Evolutionary conservation across 2,888 invertebrate species (phyloP).

Genomic region (Tachystola acroxantha): DNA sequence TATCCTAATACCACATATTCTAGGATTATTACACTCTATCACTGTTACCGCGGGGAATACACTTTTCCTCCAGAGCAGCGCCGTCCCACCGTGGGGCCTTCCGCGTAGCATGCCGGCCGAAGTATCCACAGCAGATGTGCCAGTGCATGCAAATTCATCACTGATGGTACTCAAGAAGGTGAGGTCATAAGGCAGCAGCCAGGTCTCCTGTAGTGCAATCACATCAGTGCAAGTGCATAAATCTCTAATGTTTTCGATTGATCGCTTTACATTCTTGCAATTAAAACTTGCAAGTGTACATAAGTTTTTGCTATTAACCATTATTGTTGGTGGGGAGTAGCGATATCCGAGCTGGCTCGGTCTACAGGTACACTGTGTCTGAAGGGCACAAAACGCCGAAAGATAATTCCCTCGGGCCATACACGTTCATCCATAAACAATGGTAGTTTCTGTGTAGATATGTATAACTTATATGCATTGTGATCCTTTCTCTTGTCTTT

Average conservation of each 20-base stretch:
- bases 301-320: background rate
- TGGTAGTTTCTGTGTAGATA: slow-evolving; percentile 7
- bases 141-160: slow-evolving; percentile 3
- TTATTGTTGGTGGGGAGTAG: background rate
- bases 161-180: slow-evolving; percentile 6
- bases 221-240: slow-evolving; percentile 6
- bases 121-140: slow-evolving; percentile 12
- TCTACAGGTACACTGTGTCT: slow-evolving; percentile 1
- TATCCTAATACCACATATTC: too few species aligned
- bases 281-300: slow-evolving; percentile 8
- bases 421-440: slow-evolving; percentile 12
- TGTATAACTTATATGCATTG: slow-evolving; percentile 15
- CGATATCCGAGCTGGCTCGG: too few species aligned
- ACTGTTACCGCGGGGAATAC: too few species aligned
- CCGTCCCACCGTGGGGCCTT: too few species aligned
- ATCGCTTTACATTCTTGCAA: slow-evolving; percentile 12
- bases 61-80: too few species aligned
- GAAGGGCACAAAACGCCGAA: slow-evolving; percentile 14
- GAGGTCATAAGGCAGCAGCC: slow-evolving; percentile 12
- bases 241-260: slow-evolving; percentile 5
- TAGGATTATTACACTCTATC: too few species aligned
- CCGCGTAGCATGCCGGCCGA: too few species aligned
- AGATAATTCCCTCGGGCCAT: slow-evolving; percentile 16
- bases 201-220: slow-evolving; percentile 13
- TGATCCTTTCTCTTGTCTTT: background rate